Conservation (phyloP, 2,888 invertebrate genomes). For the Phlogophora meticulosa region DNA sequence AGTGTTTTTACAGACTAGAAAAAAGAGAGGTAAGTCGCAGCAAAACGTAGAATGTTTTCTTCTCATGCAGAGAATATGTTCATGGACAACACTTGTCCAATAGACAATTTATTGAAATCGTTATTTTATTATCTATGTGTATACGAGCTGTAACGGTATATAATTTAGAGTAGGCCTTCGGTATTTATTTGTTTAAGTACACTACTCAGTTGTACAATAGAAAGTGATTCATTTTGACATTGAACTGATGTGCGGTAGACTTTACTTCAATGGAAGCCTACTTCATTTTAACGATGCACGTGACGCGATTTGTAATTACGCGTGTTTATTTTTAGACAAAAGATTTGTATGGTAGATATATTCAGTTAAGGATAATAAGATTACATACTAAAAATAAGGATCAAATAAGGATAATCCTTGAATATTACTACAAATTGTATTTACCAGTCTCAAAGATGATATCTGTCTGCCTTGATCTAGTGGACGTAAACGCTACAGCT, state of each 20-base stretch:
- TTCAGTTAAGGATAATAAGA: conserved; percentile 4
- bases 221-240: conserved; percentile 67
- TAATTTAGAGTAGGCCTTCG: conserved; percentile 37
- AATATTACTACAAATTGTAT: background rate
- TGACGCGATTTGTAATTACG: conserved; percentile 26
- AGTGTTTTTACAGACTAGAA: too few species aligned
- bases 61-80: too few species aligned
- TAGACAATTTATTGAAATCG: too few species aligned
- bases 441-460: background rate
- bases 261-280: conserved; percentile 36
- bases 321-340: conserved; percentile 22
- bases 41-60: too few species aligned
- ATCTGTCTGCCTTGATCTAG: too few species aligned
- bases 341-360: conserved; percentile 3
- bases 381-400: background rate
- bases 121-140: too few species aligned
- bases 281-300: conserved; percentile 37
- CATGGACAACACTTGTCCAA: too few species aligned
- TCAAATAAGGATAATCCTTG: conserved; percentile 11
- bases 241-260: conserved; percentile 52
- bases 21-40: too few species aligned
- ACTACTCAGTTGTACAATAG: conserved; percentile 58
- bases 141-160: background rate
- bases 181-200: conserved; percentile 1
- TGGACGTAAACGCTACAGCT: too few species aligned